These are phyloP conservation scores for Leptopilina syphax DNA, from an alignment of 2,888 invertebrate species.

Conservation along the genomic window DNA sequence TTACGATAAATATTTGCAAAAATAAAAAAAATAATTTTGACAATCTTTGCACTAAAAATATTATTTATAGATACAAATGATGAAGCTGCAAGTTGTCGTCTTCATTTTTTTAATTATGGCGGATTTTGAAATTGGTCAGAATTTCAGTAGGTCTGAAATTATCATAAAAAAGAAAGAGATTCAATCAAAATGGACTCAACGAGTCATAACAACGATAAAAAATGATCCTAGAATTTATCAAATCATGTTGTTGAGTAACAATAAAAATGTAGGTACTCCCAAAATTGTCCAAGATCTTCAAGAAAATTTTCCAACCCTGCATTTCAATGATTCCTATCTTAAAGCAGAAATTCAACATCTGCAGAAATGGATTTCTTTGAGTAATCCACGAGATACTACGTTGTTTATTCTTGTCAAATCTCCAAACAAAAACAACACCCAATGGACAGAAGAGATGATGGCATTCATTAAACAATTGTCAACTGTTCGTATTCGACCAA, in stretches of 20 bases:
- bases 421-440: background rate
- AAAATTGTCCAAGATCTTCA: background rate
- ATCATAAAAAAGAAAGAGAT: too few relatives aligned
- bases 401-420: background rate
- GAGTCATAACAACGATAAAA: background rate
- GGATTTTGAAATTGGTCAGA: too few relatives aligned
- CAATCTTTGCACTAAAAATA: too few relatives aligned
- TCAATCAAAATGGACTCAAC: background rate
- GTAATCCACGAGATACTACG: background rate
- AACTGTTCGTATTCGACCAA: constrained; percentile 1
- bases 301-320: background rate
- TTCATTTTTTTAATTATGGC: too few relatives aligned
- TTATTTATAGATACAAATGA: too few relatives aligned
- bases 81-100: too few relatives aligned
- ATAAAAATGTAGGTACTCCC: background rate
- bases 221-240: background rate
- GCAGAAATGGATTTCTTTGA: background rate
- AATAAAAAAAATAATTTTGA: too few relatives aligned
- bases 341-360: background rate
- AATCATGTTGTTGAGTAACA: background rate
- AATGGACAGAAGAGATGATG: background rate
- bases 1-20: too few relatives aligned
- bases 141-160: too few relatives aligned
- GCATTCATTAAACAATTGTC: background rate
- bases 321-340: background rate